Evolutionary conservation across 2,888 invertebrate species (phyloP), one percentile per base, ranked within the genome.

Genomic region (Ischnus inquisitorius): DNA sequence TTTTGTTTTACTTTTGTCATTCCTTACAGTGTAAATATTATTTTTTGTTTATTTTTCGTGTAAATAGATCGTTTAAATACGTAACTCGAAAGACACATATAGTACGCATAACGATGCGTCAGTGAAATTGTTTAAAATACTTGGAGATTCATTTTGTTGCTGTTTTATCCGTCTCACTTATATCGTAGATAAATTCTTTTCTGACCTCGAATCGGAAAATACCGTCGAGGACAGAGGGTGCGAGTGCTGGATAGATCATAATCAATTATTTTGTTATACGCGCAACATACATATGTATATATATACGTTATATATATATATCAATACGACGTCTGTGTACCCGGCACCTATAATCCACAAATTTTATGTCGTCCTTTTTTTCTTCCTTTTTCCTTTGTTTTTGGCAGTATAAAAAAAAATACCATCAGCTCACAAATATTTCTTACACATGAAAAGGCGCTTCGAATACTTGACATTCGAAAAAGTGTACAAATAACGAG

Each of bases 1-100:
- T 85, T 74, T 79, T 76, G 54, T 72, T 85, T 84, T 62, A 65
- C 54, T 22, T 41, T 78, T 83, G 75, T 78, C 65, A 54, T 81
- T 82, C 14, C 78, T 82, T 84, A 82, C 60, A 54, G 65, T 81
- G 75, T 83, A 82, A 83, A 83, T 83, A 86, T 84, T 77, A 75
- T 83, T 72, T 65, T 67, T 88, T n/a, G n/a, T 88, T 89, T 89
- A 87, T 87, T 87, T 88, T 82, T 87, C 86, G 88, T 90, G 88
- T 90, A 90, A 90, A 90, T 90, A 90, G 90, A 90, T 88, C 87
- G 88, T 90, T 89, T 86, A 87, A 85, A 88, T 85, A 84, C 81
- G 81, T 88, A 89, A 89, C 78, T 86, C 87, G 90, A 90, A 90
- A 90, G 88, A 90, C 90, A 89, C 88, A 87, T 87, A 85, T 86